These are phyloP conservation scores for Synanthedon formicaeformis DNA, from an alignment of 2,888 invertebrate genomes.

Conservation along the genomic window DNA sequence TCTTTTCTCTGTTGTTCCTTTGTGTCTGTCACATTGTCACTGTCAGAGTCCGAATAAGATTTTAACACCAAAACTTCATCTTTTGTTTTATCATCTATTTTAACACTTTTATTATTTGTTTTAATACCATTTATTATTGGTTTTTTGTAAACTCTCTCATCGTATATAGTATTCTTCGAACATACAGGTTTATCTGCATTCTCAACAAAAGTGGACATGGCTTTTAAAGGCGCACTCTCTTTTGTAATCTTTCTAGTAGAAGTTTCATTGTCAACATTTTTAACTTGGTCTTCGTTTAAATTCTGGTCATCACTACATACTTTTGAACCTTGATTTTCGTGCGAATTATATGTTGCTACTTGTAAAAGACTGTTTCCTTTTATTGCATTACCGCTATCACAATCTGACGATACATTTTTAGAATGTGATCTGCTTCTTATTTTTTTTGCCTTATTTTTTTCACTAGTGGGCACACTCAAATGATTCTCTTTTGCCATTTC, in stretches of 20 bases:
- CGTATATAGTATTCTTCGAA: constrained; percentile 20
- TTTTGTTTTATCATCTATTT: constrained; percentile 4
- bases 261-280: neutral
- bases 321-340: neutral
- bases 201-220: neutral
- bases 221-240: neutral
- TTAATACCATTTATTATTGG: constrained; percentile 31
- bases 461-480: no score
- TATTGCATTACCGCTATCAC: neutral
- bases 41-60: constrained; percentile 33
- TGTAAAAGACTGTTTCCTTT: no score
- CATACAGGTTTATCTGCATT: neutral
- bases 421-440: no score
- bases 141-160: constrained; percentile 30
- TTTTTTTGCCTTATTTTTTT: no score
- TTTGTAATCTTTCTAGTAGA: neutral
- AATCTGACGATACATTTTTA: neutral
- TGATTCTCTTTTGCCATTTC: neutral
- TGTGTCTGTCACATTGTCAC: constrained; percentile 4
- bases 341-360: no score
- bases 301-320: neutral
- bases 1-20: constrained; percentile 1
- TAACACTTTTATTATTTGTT: constrained; percentile 5
- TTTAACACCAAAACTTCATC: constrained; percentile 23
- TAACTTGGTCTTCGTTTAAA: neutral